Evolutionary conservation across 1,140 invertebrate species (phyloP).

Genomic region (Idris sp.): DNA sequence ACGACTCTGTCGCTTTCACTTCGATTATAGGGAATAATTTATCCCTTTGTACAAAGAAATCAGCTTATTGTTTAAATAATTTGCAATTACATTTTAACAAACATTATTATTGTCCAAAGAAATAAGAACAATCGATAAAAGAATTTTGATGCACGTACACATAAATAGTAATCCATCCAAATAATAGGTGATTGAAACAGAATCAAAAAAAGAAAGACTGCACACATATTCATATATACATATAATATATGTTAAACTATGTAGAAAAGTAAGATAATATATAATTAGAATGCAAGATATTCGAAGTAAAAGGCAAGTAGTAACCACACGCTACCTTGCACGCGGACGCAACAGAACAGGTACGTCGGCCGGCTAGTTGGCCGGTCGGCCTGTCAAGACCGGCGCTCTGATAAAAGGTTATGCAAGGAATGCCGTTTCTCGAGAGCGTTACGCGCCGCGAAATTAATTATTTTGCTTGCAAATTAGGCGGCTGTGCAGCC

Average conservation of each 20-base stretch:
- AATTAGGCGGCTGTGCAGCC: conserved; percentile 59
- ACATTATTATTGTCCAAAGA: too few species aligned
- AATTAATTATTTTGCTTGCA: conserved; percentile 67
- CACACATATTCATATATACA: too few species aligned
- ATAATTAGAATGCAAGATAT: conserved; percentile 65
- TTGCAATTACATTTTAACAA: too few species aligned
- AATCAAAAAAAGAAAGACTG: conserved; percentile 17
- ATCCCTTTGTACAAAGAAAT: too few species aligned
- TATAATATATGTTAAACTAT: conserved; percentile 34
- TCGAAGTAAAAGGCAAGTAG: conserved; percentile 66
- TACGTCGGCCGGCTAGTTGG: conserved; percentile 54
- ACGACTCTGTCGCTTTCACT: too few species aligned
- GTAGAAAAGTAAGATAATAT: conserved; percentile 63
- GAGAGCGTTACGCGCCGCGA: conserved; percentile 65
- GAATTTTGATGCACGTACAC: too few species aligned
- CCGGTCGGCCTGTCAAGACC: conserved; percentile 60
- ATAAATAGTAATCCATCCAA: too few species aligned
- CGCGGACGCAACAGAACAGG: conserved; percentile 53
- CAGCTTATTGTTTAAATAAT: too few species aligned
- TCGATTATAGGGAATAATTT: too few species aligned
- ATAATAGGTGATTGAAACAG: conserved; percentile 17
- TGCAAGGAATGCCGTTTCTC: conserved; percentile 68
- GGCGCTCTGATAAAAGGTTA: conserved; percentile 68
- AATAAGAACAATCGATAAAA: too few species aligned
- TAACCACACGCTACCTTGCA: conserved; percentile 47